Percentiles rank a stretch among this genome's conserved stretches.
These are phyloP conservation scores for Rhingia rostrata DNA, from an alignment of 2,888 invertebrate genomes.

Conservation along the genomic window DNA sequence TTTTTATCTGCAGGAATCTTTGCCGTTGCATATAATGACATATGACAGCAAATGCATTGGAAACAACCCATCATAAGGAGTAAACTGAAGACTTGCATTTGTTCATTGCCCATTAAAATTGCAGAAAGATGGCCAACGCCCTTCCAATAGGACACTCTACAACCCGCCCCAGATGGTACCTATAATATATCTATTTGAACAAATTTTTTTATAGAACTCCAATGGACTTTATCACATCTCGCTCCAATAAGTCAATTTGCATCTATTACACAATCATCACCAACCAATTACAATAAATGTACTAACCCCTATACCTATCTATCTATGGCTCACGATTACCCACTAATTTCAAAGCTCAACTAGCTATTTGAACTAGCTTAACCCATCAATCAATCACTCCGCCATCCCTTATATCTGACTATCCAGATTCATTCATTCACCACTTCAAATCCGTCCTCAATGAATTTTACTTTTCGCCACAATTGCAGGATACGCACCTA, in stretches of 20 bases:
- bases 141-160: too few relatives aligned
- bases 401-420: slow-evolving; percentile 4
- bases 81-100: too few relatives aligned
- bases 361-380: slow-evolving; percentile 4
- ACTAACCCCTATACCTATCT: background rate
- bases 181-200: too few relatives aligned
- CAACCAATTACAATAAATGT: background rate
- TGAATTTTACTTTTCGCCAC: slow-evolving; percentile 24
- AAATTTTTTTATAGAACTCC: too few relatives aligned
- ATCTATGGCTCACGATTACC: background rate
- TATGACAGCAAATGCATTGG: too few relatives aligned
- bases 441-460: slow-evolving; percentile 2
- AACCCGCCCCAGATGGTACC: too few relatives aligned
- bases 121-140: too few relatives aligned
- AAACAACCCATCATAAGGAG: too few relatives aligned
- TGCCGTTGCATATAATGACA: too few relatives aligned
- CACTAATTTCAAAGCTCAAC: slow-evolving; percentile 9
- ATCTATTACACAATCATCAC: background rate
- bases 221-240: too few relatives aligned
- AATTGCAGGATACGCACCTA: slow-evolving; percentile 46
- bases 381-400: slow-evolving; percentile 13
- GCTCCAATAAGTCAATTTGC: slow-evolving; percentile 6
- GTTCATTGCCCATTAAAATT: too few relatives aligned
- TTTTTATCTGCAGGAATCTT: too few relatives aligned
- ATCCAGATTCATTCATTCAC: background rate